Base-by-base conservation (phyloP, 2,888 invertebrate species). In the Neoaliturus tenellus region DNA sequence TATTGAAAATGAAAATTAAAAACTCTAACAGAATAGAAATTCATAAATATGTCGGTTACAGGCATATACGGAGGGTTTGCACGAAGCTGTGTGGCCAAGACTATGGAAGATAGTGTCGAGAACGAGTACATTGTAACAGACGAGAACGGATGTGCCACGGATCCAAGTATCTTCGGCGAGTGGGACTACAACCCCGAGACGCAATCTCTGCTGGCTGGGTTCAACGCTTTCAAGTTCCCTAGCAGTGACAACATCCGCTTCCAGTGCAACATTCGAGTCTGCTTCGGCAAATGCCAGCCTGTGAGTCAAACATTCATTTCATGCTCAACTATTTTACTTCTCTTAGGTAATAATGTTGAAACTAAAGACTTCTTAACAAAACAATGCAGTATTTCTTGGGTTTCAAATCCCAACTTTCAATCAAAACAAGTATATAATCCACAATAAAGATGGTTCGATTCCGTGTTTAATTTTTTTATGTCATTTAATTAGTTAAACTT, bases 141-240 rank as follows among this genome's bases (percentile, higher is more conserved):
- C 90, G 97, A 97, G 88, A 96, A 98, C 88, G 98, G 98, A 80
- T 98, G 98, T 90, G 97, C 98, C 55, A 97, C 97, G 0, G 98
- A 98, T 91, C 95, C 97, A 31, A 95, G 95, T 55, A 97, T 98
- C 89, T 98, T 98, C 89, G 97, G 97, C 51, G 98, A 98, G 90
- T 98, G 98, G 98, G 95, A 97, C 87, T 95, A 97, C 89, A 96
- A 96, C 89, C 93, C 95, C 25, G 97, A 97, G 85, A 95, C 95
- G 80, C 97, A 97, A 90, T 95, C 96, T 25, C 91, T 98, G 81
- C 92, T 96, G 89, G 98, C 98, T 86, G 95, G 96, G 88, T 98
- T 98, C 91, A 97, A 97, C 90, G 98, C 98, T 2, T 98, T 98
- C 90, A 98, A 98, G 90, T 98, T 98, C 94, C 98, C 98, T 0